Evolutionary conservation across 2,888 invertebrate genomes (phyloP).

Genomic region (Endotricha flammealis): DNA sequence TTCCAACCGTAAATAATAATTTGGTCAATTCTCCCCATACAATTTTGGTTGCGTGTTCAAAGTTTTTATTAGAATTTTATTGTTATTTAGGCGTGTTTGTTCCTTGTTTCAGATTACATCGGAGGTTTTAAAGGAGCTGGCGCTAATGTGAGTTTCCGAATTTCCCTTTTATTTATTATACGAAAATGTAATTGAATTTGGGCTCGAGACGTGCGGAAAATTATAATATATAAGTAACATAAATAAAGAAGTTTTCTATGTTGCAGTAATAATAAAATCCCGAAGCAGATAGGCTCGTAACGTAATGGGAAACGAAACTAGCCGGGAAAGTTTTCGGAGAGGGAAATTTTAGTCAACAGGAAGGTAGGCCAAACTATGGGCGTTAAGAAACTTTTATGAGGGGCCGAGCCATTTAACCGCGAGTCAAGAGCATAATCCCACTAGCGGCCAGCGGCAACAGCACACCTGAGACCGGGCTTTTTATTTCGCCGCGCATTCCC

Average conservation of each 20-base stretch:
- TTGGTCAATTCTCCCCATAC: slow-evolving; percentile 73
- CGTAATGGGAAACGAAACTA: slow-evolving; percentile 54
- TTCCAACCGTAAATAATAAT: slow-evolving; percentile 75
- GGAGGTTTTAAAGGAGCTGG: slow-evolving; percentile 71
- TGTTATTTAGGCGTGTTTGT: slow-evolving; percentile 79
- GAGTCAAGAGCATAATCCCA: slow-evolving; percentile 70
- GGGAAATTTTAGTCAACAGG: slow-evolving; percentile 57
- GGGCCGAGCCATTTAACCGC: slow-evolving; percentile 64
- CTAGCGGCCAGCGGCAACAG: slow-evolving; percentile 46
- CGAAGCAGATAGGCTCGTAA: slow-evolving; percentile 50
- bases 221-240: slow-evolving; percentile 29
- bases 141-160: slow-evolving; percentile 76
- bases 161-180: slow-evolving; percentile 62
- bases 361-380: slow-evolving; percentile 61
- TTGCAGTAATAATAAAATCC: slow-evolving; percentile 48
- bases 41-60: slow-evolving; percentile 75
- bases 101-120: slow-evolving; percentile 77
- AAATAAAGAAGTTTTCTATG: slow-evolving; percentile 52
- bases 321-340: slow-evolving; percentile 50
- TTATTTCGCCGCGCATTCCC: slow-evolving; percentile 71
- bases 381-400: slow-evolving; percentile 75
- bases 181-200: slow-evolving; percentile 59
- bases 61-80: slow-evolving; percentile 78
- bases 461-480: slow-evolving; percentile 70
- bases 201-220: slow-evolving; percentile 9